Evolutionary conservation across 2,113 vertebrate species (phyloP), one percentile per base, ranked within the genome.

Genomic region (Seriola aureovittata): DNA sequence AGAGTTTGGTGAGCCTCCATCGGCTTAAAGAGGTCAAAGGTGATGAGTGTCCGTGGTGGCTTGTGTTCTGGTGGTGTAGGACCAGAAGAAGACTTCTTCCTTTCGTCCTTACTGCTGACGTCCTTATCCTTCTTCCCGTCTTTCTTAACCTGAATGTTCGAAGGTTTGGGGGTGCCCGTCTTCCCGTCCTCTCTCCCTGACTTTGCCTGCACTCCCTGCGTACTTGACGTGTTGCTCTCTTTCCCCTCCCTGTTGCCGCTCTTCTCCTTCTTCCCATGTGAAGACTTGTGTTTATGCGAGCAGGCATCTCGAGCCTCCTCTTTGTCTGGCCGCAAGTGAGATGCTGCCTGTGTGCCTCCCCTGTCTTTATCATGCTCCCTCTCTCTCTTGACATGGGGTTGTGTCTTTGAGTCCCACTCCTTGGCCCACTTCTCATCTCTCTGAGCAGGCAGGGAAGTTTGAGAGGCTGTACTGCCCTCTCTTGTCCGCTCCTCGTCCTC

Each of bases 21-120:
- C 0, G 94, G 94, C 84, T 94, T 93, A 71, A 94, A 94, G 69
- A 94, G 91, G 84, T 94, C 94, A 90, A 94, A 93, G 52, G 94
- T 92, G 79, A 94, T 87, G 19, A 94, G 91, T 4, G 93, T 94
- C 82, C 93, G 85, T 81, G 92, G 86, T 66, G 70, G 88, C 87
- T 93, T 94, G 67, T 91, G 92, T 82, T 94, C 93, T 3, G 80
- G 66, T 12, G 77, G 86, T 0, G 71, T 54, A 1, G 82, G 63
- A 73, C 75, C 82, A 55, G 84, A 75, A 13, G 46, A 29, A 1
- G 91, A 21, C 89, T 94, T 92, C 84, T 93, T 93, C 89, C 85
- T 92, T 66, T 96, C 95, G 91, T 95, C 91, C 86, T 92, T 93
- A 36, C 81, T 59, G 81, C 63, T 69, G 50, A 78, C 17, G 2